These are phyloP conservation scores for Serripes groenlandicus DNA, from an alignment of 2,888 invertebrate species.

Conservation along the genomic window DNA sequence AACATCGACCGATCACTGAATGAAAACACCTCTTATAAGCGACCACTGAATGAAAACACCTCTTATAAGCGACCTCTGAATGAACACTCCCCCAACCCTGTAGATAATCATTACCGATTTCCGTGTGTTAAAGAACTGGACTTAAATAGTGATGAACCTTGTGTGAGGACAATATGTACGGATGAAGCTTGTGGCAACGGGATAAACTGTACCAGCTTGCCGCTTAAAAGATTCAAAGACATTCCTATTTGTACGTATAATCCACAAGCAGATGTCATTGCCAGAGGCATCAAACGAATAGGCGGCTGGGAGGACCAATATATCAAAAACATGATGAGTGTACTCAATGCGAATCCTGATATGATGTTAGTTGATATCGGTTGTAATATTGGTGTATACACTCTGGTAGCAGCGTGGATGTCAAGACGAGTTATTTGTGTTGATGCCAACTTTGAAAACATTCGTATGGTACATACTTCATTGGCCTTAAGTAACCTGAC, in stretches of 20 bases:
- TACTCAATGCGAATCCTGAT: background rate
- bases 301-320: background rate
- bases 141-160: too few relatives aligned
- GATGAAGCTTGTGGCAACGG: too few relatives aligned
- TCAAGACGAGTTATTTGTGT: conserved; percentile 46
- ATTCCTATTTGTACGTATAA: conserved; percentile 12
- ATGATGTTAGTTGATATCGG: conserved; percentile 48
- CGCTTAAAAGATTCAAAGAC: too few relatives aligned
- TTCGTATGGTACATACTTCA: conserved; percentile 38
- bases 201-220: too few relatives aligned
- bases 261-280: background rate
- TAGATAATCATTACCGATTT: too few relatives aligned
- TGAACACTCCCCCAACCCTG: too few relatives aligned
- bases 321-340: background rate
- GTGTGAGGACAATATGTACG: too few relatives aligned
- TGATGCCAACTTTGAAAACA: conserved; percentile 39
- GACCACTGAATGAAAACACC: too few relatives aligned
- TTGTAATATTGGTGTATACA: conserved; percentile 49
- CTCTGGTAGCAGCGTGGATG: conserved; percentile 25
- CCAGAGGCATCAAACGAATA: background rate
- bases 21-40: too few relatives aligned
- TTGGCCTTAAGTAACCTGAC: conserved; percentile 28
- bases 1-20: too few relatives aligned
- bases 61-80: too few relatives aligned
- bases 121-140: too few relatives aligned